These are phyloP conservation scores for Hemiscyllium ocellatum DNA, from an alignment of 2,113 vertebrate genomes.

Conservation along the genomic window DNA sequence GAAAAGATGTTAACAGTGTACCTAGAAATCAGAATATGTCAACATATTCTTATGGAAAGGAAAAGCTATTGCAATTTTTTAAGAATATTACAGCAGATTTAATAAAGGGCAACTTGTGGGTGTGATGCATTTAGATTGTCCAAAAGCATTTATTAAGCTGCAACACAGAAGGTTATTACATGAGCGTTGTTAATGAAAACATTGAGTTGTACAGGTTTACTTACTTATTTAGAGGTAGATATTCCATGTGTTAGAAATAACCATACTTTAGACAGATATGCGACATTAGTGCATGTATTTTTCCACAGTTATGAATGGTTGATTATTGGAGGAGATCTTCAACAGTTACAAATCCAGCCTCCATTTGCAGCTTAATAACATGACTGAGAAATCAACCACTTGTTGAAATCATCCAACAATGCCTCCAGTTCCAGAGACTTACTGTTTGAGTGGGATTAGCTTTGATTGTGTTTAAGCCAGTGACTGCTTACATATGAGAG, in stretches of 20 bases:
- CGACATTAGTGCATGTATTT: background rate
- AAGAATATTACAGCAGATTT: too few species aligned
- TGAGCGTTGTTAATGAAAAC: background rate
- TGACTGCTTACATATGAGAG: background rate
- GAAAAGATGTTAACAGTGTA: too few species aligned
- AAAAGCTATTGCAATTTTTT: too few species aligned
- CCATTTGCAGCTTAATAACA: background rate
- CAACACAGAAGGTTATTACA: too few species aligned
- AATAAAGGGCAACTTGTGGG: too few species aligned
- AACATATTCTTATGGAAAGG: too few species aligned
- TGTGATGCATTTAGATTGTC: too few species aligned
- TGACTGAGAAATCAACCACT: background rate
- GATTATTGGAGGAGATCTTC: background rate
- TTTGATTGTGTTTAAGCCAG: background rate
- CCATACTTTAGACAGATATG: background rate
- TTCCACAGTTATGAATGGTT: background rate
- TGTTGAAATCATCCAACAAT: background rate
- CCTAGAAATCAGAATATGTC: too few species aligned
- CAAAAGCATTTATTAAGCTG: too few species aligned
- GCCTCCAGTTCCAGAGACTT: background rate
- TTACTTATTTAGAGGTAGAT: background rate
- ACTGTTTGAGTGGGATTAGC: background rate
- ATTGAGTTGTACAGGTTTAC: background rate
- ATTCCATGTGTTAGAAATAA: background rate
- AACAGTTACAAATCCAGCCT: background rate